Evolutionary conservation across 2,888 invertebrate species (phyloP), one percentile per base, ranked within the genome.

Genomic region (Folsomia manolachei): DNA sequence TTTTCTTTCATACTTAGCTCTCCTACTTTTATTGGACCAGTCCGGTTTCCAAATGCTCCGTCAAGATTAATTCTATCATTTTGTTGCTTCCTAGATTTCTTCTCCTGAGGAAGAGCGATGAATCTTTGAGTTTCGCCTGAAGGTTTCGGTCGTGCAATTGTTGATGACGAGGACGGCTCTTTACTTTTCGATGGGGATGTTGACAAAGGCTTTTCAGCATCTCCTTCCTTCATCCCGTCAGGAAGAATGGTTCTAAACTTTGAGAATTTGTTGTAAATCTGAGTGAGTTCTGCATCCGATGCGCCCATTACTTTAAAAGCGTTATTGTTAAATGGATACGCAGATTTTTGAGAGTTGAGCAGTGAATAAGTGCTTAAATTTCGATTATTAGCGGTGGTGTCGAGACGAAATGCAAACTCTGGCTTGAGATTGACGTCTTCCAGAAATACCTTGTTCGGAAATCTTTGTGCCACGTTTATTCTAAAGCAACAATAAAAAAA

Each of bases 381-480:
- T 1, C 52, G 39, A 1, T 25, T 53, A 27, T 76, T 75, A 14
- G 71, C 60, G 19, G 63, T 71, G 2, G 71, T 69, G 27, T 80
- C 80, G 19, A 80, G 19, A 0, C 80, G 69, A 69, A 80, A 80
- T 21, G 76, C 77, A 69, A 56, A 76, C 39, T 77, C 77, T 4
- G 77, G 76, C 23, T 69, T 23, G 2, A 79, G 63, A 60, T 76
- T 71, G 1, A 79, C 79, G 64, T 79, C 77, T 69, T 79, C 79
- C 52, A 78, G 19, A 62, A 79, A 79, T 19, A 71, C 71, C 64
- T 72, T 74, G 53, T 70, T 73, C 1, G 79, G 77, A 18, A 51
- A 75, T 14, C 69, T 26, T 56, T 72, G 73, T 53, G 71, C 72
- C 11, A 76, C 63, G 39, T 61, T 52, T 9, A 79, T 11, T 51